Evolutionary conservation across 2,797 vertebrate species (phyloP), one percentile per base, ranked within the genome.

Genomic region (Crax fasciolata): DNA sequence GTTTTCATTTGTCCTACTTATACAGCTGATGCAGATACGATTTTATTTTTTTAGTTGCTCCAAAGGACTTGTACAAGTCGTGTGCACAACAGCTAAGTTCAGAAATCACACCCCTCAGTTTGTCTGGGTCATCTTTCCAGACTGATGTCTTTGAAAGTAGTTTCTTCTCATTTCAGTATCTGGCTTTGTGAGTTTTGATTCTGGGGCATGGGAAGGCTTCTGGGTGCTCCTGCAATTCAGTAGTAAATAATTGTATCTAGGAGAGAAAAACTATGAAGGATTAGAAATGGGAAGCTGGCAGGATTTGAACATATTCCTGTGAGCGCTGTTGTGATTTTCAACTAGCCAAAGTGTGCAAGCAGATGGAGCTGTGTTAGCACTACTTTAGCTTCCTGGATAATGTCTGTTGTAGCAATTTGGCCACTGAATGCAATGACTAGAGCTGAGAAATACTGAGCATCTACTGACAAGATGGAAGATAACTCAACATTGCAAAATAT

Each of bases 191-290:
- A 73, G 5, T 39, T 91, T 79, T 87, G 4, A 10, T 32, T 6
- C 23, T 75, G 0, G 0, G 2, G 3, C 38, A 1, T 9, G 9
- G 23, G 6, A 55, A 8, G n/a, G 4, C 6, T 82, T 82, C 39
- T 82, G 43, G 32, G 2, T 2, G 20, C 8, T 38, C 17, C 70
- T 76, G 83, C 44, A 63, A 49, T 71, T 48, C n/a, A 71, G 8
- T 35, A 74, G 21, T 24, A 79, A 55, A 28, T 59, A 51, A 28
- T 41, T 73, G 13, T 32, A 4, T 76, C 11, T 48, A 67, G 71
- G 13, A 55, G 2, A 44, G 25, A 72, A 71, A 30, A 7, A 1
- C 1, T 74, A 11, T 21, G 67, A 43, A 59, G 5, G 41, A 9
- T 73, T 84, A 66, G 5, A 88, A 74, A 81, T 43, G 2, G 10